Evolutionary conservation across 2,888 invertebrate species (phyloP), one percentile per base, ranked within the genome.

Genomic region (Coremacera marginata): DNA sequence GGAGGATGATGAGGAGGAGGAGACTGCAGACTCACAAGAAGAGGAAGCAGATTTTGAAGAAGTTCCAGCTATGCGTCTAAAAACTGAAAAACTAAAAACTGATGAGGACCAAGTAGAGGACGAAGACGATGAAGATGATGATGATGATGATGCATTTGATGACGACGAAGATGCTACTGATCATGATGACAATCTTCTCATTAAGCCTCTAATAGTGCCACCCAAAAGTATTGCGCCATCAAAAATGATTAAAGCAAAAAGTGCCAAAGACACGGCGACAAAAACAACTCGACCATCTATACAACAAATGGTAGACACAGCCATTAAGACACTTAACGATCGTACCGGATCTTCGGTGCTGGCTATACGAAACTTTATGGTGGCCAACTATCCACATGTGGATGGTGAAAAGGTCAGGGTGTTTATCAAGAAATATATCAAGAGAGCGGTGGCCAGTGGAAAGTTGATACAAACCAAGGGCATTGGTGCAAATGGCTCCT

Each of bases 391-490:
- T 90, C 60, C 74, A 1, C 91, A 91, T 78, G 89, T 92, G 7
- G 93, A 93, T 83, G 89, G 90, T 0, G 91, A 91, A 77, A 93
- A 92, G 82, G 84, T 91, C 65, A 90, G 91, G 1, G 90, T 90
- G 2, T 92, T 91, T 87, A 93, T 94, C 82, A 92, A 91, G 80
- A 92, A 91, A 78, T 92, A 91, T 81, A 82, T 93, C 79, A 93
- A 92, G 84, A 84, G 88, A 16, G 92, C 92, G 19, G 91, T 93
- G n/a, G 89, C 87, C 1, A 89, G 89, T 60, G 91, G 92, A 7
- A 85, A 86, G n/a, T 83, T 92, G 55, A 31, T 80, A 4, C 83
- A 83, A 68, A 80, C 81, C 8, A 84, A 82, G 67, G 80, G 81
- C 9, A 79, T 25, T 0, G 81, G 79, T n/a, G 49, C 77, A 1